A percentile compares a stretch with the other conserved stretches of the same genome.
phyloP scores from a whole-genome alignment of 2,797 vertebrate genomes.

The Bucorvus abyssinicus region DNA sequence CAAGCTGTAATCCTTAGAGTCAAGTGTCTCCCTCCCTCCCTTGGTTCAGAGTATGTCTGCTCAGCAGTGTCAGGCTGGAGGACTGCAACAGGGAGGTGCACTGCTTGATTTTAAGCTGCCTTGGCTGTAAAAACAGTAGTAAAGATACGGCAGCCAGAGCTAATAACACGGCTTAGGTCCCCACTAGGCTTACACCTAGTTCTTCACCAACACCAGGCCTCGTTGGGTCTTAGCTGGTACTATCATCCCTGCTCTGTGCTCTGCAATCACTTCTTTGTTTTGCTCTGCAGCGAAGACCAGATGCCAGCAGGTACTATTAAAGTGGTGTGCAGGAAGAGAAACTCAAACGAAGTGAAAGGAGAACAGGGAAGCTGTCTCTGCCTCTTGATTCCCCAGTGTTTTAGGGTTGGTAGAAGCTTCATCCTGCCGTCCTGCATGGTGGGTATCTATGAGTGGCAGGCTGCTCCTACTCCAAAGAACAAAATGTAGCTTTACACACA shows the following conservation, averaged over 20 bases:
- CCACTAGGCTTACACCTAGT: neutral
- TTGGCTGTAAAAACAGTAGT: neutral
- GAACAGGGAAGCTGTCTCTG: neutral
- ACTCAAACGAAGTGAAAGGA: neutral
- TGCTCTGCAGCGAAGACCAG: neutral
- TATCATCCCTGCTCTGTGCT: neutral
- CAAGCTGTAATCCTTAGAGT: neutral
- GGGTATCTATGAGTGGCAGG: neutral
- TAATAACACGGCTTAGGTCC: neutral
- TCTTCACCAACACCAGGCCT: neutral
- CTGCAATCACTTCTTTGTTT: neutral
- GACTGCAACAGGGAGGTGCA: neutral
- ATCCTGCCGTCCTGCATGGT: neutral
- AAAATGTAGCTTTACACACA: neutral
- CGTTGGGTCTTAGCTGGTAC: neutral
- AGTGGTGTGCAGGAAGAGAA: neutral
- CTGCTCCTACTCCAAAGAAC: neutral
- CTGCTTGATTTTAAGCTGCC: neutral
- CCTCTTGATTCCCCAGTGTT: neutral
- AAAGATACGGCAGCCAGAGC: neutral
- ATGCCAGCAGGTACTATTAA: neutral
- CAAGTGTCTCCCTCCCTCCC: neutral
- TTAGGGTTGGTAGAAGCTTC: neutral
- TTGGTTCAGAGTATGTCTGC: neutral
- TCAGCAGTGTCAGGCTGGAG: neutral